Evolutionary conservation across 2,888 invertebrate genomes (phyloP).

Genomic region (Hipparchia sbordonii): DNA sequence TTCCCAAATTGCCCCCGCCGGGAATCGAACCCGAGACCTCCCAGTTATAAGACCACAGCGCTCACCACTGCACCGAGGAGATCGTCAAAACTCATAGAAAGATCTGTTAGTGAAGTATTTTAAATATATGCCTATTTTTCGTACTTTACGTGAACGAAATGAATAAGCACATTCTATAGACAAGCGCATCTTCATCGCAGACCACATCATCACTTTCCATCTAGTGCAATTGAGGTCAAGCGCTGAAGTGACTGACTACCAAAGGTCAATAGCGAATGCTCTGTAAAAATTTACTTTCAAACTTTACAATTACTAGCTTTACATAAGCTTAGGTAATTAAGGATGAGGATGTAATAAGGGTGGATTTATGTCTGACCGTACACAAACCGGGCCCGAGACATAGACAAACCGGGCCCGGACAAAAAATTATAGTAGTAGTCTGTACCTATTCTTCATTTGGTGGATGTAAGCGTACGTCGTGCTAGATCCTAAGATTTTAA

Average conservation of each 20-base stretch:
- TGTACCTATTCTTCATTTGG: too few species aligned
- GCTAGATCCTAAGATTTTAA: too few species aligned
- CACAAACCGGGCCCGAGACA: too few species aligned
- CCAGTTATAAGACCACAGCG: too few species aligned
- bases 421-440: too few species aligned
- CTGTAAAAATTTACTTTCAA: constrained; percentile 15
- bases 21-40: too few species aligned
- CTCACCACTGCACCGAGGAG: too few species aligned
- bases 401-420: too few species aligned
- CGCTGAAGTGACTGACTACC: constrained; percentile 6
- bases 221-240: constrained; percentile 18
- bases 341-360: neutral
- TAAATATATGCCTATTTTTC: neutral
- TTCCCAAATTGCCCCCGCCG: too few species aligned
- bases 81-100: too few species aligned
- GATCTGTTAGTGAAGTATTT: neutral
- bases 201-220: constrained; percentile 20
- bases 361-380: too few species aligned
- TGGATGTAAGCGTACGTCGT: too few species aligned
- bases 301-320: neutral
- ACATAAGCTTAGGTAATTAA: neutral
- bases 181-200: constrained; percentile 5
- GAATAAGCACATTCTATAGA: constrained; percentile 5
- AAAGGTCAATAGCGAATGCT: constrained; percentile 16
- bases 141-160: neutral